Base-by-base conservation (phyloP, 2,113 vertebrate species). In the Solea senegalensis region DNA sequence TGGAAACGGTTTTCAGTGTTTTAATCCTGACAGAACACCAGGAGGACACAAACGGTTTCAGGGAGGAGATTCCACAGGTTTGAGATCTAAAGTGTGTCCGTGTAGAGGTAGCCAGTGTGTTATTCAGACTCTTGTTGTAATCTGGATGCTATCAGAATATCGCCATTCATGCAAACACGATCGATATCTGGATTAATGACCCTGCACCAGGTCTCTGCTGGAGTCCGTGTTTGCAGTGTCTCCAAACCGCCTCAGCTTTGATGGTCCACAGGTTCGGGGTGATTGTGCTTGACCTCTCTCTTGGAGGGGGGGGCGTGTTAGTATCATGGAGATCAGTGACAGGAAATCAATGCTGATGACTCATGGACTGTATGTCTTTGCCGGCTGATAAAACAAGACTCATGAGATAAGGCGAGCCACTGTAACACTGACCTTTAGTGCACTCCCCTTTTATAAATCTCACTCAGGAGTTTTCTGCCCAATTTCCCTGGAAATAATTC, bases 311-410 rank as follows among this genome's bases (percentile, higher is more conserved):
- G 74, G 65, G 10, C 49, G 40, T 71, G 71, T 65, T 70, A 7
- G 49, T 86, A 72, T 82, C 83, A 56, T 69, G 59, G 72, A 69
- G 77, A 83, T 69, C 46, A 57, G 64, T 82, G 86, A 70, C 87
- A 91, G 78, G 70, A 78, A 80, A 90, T 91, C 87, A 69, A 85
- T 90, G 73, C 12, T 59, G 72, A 78, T 87, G 86, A 90, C 73
- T 86, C 79, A 76, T 67, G 46, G 72, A 74, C 76, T 75, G 57
- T 74, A 55, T 60, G 88, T 81, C 76, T 89, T 71, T 65, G 57
- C 65, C 48, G 77, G 49, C 54, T 84, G 72, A 81, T 84, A 56
- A 65, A 83, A 82, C 56, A 50, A 56, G 82, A 85, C 85, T 63
- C 58, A 9, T 59, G 69, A 75, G 78, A 86, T 84, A 57, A 80